Conservation (phyloP, 2,888 invertebrate genomes). For the Pristionchus exspectatus region DNA sequence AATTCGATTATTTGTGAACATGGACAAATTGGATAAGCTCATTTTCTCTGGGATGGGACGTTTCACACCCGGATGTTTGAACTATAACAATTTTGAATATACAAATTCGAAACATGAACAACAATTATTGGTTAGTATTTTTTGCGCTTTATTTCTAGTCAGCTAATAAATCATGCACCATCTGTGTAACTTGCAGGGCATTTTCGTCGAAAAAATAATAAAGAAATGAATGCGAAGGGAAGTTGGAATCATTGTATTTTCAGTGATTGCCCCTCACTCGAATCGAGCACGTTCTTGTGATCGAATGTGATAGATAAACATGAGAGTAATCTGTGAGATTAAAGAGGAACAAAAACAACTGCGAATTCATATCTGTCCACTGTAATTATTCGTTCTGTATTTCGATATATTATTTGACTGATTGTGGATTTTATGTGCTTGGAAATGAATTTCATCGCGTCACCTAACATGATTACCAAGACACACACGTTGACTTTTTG, state of each 20-base stretch:
- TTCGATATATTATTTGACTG: neutral
- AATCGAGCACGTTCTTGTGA: neutral
- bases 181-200: neutral
- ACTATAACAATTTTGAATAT: no score
- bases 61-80: neutral
- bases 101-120: no score
- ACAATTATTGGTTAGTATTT: no score
- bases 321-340: neutral
- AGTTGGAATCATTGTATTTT: neutral
- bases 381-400: neutral
- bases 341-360: neutral
- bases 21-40: neutral
- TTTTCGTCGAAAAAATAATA: neutral
- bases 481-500: neutral
- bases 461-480: neutral
- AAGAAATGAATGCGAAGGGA: no score
- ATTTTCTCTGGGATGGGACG: neutral
- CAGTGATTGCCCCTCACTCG: neutral
- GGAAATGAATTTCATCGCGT: neutral
- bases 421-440: neutral
- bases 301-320: neutral
- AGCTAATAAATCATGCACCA: no score
- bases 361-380: neutral
- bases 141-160: no score
- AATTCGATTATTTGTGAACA: neutral